Base-by-base conservation (phyloP, 1,140 invertebrate genomes). In the Oedothorax gibbosus region DNA sequence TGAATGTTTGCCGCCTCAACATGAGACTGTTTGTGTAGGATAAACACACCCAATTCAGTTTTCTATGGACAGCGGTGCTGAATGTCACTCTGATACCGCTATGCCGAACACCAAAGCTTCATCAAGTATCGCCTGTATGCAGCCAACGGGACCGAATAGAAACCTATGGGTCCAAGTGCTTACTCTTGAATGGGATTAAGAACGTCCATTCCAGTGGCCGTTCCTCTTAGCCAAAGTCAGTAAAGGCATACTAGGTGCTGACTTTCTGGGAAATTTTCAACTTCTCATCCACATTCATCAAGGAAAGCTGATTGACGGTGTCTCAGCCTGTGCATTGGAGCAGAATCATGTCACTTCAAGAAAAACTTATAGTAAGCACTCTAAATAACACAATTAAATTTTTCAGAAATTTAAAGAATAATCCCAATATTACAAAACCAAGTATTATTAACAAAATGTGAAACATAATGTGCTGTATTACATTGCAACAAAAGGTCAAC, bases 251-350 rank as follows among this genome's bases (percentile, higher is more conserved):
- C 8, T 85, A 50, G 49, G 56, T 57, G 60, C 71, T 50, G 72
- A 85, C 62, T 76, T 85, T 49, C 56, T 85, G 14, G 49, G 68
- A 0, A 85, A 85, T 53, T 85, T 79, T 51, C 0, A 78, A 20
- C 15, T 78, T 3, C 9, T 85, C 18, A n/a, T 77, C 49, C 18
- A 76, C 62, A 9, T 62, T 15, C 18, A n/a, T 11, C 53, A 62
- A 18, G 54, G 54, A 53, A 66, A 49, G 14, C 66, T 78, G 54
- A 53, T 65, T 78, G 49, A 65, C 51, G 62, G 49, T 20, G 62
- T 78, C 20, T 65, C 60, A 20, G 54, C 49, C 60, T 65, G 11
- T 21, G 2, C 64, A 20, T 21, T 51, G 50, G 65, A 50, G 60
- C 21, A 11, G 60, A 53, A 21, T 65, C 21, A 60, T 51, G n/a